phyloP scores from a whole-genome alignment of 2,797 vertebrate genomes.

The Oreochromis grahami region DNA sequence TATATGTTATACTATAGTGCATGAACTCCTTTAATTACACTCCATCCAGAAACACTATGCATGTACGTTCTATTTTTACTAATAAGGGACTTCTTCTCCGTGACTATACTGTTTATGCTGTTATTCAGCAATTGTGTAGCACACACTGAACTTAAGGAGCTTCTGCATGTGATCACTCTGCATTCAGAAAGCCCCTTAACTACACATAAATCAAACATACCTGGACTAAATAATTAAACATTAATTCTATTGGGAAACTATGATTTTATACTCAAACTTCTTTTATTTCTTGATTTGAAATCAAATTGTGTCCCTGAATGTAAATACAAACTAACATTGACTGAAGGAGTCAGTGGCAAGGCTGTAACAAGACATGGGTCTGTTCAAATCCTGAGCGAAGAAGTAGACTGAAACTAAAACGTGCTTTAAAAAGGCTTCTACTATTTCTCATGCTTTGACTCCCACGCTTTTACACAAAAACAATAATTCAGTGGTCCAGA shows the following conservation, averaged over 20 bases:
- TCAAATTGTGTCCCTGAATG: not conserved
- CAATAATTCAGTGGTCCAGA: conserved; percentile 25
- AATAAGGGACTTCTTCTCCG: not conserved
- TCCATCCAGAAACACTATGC: not conserved
- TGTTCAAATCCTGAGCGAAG: not conserved
- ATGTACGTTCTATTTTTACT: not conserved
- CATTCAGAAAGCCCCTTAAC: not conserved
- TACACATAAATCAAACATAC: not conserved
- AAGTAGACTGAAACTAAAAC: not conserved
- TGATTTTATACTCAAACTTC: not conserved
- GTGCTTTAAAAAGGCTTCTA: not conserved
- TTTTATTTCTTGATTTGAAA: not conserved
- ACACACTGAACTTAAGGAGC: not conserved
- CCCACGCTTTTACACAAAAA: conserved; percentile 25
- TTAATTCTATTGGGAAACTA: not conserved
- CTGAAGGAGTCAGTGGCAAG: not conserved
- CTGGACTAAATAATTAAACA: not conserved
- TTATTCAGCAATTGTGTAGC: not conserved
- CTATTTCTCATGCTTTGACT: not conserved
- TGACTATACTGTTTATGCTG: not conserved
- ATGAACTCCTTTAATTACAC: not conserved
- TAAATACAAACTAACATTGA: not conserved
- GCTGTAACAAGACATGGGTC: not conserved
- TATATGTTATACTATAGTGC: not conserved
- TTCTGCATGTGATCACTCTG: not conserved